Percentiles rank a stretch among this genome's conserved stretches.
Conservation (phyloP, 2,888 invertebrate species). For the Nesidiocoris tenuis region DNA sequence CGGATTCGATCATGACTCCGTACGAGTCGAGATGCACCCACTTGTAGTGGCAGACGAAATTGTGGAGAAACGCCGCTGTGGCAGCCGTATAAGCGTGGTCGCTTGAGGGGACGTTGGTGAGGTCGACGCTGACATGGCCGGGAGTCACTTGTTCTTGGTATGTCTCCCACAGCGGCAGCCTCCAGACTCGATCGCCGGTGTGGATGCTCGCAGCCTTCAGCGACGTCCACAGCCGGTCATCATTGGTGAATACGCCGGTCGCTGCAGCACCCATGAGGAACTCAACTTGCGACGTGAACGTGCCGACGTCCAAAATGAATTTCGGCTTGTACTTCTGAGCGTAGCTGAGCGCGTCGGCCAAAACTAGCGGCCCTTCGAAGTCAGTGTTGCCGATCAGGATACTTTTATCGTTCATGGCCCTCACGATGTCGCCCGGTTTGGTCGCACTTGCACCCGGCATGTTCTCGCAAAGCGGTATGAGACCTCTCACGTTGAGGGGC, state of each 20-base stretch:
- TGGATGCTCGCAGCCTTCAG: constrained; percentile 67
- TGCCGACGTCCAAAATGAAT: constrained; percentile 75
- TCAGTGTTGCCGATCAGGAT: constrained; percentile 75
- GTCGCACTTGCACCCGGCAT: constrained; percentile 77
- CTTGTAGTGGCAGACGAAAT: constrained; percentile 67
- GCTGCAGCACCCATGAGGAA: constrained; percentile 68
- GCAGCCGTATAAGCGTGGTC: constrained; percentile 62
- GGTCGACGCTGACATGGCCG: constrained; percentile 42
- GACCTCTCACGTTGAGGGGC: constrained; percentile 71
- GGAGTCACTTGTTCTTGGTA: constrained; percentile 44
- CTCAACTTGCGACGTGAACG: constrained; percentile 70
- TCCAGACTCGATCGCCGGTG: constrained; percentile 80
- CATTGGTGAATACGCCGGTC: constrained; percentile 75
- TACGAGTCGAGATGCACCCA: constrained; percentile 83
- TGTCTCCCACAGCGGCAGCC: constrained; percentile 65
- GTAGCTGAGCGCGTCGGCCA: constrained; percentile 79
- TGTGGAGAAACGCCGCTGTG: constrained; percentile 74
- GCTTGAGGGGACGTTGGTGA: constrained; percentile 40
- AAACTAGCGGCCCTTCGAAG: constrained; percentile 72
- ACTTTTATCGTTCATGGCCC: constrained; percentile 71
- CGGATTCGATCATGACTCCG: constrained; percentile 70
- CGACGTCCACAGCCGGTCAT: constrained; percentile 66
- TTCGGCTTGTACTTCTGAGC: constrained; percentile 72
- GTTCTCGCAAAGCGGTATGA: constrained; percentile 77
- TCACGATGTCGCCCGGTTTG: constrained; percentile 75